Evolutionary conservation across 2,113 vertebrate species (phyloP), one percentile per base, ranked within the genome.

Genomic region (Lagopus leucura): DNA sequence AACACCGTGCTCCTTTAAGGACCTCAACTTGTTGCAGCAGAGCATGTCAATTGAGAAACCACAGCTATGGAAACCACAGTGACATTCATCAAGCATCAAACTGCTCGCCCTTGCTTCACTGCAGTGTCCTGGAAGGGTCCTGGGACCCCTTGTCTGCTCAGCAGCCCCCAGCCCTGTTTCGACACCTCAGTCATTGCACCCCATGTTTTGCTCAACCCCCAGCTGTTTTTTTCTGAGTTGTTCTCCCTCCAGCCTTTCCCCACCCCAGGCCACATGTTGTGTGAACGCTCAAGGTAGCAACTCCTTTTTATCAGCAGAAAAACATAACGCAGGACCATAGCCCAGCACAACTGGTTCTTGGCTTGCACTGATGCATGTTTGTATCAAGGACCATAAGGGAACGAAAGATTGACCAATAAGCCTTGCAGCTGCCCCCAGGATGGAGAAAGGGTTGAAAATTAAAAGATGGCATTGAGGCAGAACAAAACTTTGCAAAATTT

Each of bases 11-110:
- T 74, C 71, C 55, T 90, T 83, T 43, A 65, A 86, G 83, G n/a
- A 63, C 48, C 86, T 84, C 48, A 52, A 55, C 88, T 93, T 93
- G 88, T 86, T 90, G 83, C 36, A 83, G 90, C 92, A 94, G 67
- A 82, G 76, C 54, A 22, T 0, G 36, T 40, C 84, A 88, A 91
- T 93, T 86, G 83, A 58, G 89, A 79, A 84, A 92, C 43, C 4
- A 5, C 76, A 93, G 90, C 52, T 82, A 58, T 38, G 57, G 30
- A 84, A 96, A 90, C 10, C 48, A 24, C 0, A 20, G 0, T 88
- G 92, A 90, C 76, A 89, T 67, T 43, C n/a, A 54, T 27, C 43
- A 72, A 90, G 64, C 42, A 47, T 40, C 13, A 24, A 55, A 67
- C 32, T 64, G 74, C 86, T 94, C n/a, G 81, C 64, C 67, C 55